phyloP scores from a whole-genome alignment of 2,888 invertebrate genomes.

The Tetragonisca angustula region DNA sequence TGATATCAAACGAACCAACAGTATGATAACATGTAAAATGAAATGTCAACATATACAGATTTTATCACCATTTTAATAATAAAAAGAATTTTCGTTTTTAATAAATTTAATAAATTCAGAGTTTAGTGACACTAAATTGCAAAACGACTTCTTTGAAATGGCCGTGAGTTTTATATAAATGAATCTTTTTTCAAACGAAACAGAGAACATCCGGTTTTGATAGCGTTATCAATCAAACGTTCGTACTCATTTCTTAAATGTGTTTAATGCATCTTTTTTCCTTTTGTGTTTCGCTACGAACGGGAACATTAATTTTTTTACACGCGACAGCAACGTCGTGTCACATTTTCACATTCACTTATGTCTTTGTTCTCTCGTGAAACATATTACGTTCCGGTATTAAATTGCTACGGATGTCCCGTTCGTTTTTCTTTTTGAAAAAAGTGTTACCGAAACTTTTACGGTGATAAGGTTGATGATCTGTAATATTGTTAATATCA shows the following conservation, averaged over 20 bases:
- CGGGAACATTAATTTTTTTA: conserved; percentile 15
- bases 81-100: too few species aligned
- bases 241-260: conserved; percentile 22
- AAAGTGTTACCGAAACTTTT: not conserved
- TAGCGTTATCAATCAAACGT: conserved; percentile 12
- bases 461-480: not conserved
- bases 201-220: not conserved
- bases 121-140: too few species aligned
- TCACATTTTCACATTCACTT: conserved; percentile 16
- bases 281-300: not conserved
- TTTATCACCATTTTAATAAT: too few species aligned
- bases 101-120: too few species aligned
- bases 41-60: too few species aligned
- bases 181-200: not conserved
- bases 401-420: conserved; percentile 12
- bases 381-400: conserved; percentile 2
- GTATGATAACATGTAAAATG: too few species aligned
- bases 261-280: not conserved
- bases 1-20: too few species aligned
- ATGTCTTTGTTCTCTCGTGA: not conserved
- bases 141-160: too few species aligned
- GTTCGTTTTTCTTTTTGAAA: not conserved
- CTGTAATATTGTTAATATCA: not conserved
- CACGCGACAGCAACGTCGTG: not conserved
- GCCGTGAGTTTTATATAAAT: not conserved